These are phyloP conservation scores for Chloroceryle aenea DNA, from an alignment of 2,113 vertebrate genomes.

Conservation along the genomic window DNA sequence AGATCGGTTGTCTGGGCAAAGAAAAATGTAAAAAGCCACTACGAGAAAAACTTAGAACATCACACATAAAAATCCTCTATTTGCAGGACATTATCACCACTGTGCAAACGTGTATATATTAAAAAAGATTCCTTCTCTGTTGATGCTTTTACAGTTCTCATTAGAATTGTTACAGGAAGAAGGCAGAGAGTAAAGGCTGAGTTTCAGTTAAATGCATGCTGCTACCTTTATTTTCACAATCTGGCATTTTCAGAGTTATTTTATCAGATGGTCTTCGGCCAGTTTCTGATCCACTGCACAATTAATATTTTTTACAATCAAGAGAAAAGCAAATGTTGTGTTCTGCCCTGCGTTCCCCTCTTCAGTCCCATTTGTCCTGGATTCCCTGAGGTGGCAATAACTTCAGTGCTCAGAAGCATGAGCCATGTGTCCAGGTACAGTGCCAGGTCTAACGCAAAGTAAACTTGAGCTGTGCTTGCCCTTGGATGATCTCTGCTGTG, in stretches of 20 bases:
- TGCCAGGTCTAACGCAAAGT: neutral
- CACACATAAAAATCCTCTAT: neutral
- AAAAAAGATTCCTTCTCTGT: neutral
- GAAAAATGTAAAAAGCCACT: neutral
- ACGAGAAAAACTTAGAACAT: neutral
- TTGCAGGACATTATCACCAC: neutral
- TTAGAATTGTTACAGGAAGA: neutral
- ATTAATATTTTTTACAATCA: neutral
- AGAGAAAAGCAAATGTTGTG: neutral
- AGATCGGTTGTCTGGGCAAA: neutral
- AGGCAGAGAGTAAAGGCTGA: neutral
- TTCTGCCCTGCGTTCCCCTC: neutral
- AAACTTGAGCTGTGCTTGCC: neutral
- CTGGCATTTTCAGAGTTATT: neutral
- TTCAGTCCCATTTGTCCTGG: neutral
- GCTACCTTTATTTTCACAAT: neutral
- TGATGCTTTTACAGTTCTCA: neutral
- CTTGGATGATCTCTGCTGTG: neutral
- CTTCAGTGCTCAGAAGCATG: neutral
- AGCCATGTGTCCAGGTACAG: fast-evolving
- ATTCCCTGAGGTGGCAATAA: neutral
- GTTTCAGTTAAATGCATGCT: neutral
- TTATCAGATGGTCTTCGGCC: neutral
- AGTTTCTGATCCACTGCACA: neutral
- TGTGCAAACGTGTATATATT: neutral